Percentiles rank a stretch among this genome's conserved stretches.
These are phyloP conservation scores for Bemisia tabaci DNA, from an alignment of 1,140 invertebrate species.

Conservation along the genomic window DNA sequence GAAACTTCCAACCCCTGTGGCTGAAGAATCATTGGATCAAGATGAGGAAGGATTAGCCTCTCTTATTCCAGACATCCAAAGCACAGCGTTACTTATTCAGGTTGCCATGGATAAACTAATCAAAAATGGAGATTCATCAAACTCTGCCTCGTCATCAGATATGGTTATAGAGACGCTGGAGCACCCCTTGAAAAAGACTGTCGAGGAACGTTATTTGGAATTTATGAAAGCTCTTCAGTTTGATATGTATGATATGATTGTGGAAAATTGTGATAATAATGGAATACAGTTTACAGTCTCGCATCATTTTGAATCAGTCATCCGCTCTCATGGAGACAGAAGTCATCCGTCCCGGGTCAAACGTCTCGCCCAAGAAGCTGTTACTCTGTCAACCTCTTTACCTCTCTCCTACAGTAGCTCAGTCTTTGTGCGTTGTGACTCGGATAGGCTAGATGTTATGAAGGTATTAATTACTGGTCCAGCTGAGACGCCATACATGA, in stretches of 20 bases:
- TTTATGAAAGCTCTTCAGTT: constrained; percentile 82
- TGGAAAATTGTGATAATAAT: constrained; percentile 47
- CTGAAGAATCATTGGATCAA: too few relatives aligned
- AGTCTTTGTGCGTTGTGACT: constrained; percentile 91
- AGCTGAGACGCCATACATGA: constrained; percentile 62
- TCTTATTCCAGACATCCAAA: constrained; percentile 74
- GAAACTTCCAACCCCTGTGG: too few relatives aligned
- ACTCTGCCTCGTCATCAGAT: too few relatives aligned
- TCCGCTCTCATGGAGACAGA: constrained; percentile 70
- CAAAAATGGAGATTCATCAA: too few relatives aligned
- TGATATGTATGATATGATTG: constrained; percentile 81
- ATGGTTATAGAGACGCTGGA: too few relatives aligned
- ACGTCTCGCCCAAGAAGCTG: constrained; percentile 86
- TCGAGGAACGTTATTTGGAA: constrained; percentile 63
- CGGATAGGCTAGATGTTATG: constrained; percentile 87
- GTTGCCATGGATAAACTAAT: too few relatives aligned
- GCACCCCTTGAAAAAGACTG: too few relatives aligned
- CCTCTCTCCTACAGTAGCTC: constrained; percentile 87
- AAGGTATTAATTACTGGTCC: constrained; percentile 43
- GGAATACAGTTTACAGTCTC: constrained; percentile 71
- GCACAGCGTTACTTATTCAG: constrained; percentile 59
- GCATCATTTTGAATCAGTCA: constrained; percentile 83
- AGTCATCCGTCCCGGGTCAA: constrained; percentile 76
- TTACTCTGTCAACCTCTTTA: constrained; percentile 84
- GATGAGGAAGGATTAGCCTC: constrained; percentile 75